Percentiles rank a stretch among this genome's conserved stretches.
Evolutionary conservation across 2,888 invertebrate species (phyloP).

Genomic region (Drosophila quinaria): DNA sequence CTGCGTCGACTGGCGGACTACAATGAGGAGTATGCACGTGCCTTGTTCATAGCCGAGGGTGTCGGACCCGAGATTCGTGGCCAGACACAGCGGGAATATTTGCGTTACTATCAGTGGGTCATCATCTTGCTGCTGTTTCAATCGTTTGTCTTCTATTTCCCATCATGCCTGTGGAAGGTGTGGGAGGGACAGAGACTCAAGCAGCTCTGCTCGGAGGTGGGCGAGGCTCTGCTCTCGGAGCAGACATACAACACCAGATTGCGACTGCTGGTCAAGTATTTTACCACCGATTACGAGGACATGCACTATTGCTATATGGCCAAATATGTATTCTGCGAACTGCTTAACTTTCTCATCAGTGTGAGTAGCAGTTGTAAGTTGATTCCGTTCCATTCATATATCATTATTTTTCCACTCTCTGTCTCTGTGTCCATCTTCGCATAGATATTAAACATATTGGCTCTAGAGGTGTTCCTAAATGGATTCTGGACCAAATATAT

Average conservation of each 20-base stretch:
- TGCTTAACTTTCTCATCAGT: slow-evolving; percentile 91
- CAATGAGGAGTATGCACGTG: slow-evolving; percentile 63
- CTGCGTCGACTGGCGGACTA: slow-evolving; percentile 39
- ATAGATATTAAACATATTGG: slow-evolving; percentile 80
- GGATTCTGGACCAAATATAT: slow-evolving; percentile 84
- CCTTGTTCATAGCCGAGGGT: slow-evolving; percentile 72
- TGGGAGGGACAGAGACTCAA: slow-evolving; percentile 86
- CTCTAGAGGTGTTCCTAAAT: slow-evolving; percentile 83
- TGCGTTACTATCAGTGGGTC: slow-evolving; percentile 85
- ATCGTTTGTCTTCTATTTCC: slow-evolving; percentile 82
- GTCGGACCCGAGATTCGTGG: slow-evolving; percentile 71
- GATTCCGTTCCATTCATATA: not conserved
- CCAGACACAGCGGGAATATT: slow-evolving; percentile 77
- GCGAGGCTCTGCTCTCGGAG: slow-evolving; percentile 78
- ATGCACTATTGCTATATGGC: slow-evolving; percentile 87
- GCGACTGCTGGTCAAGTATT: slow-evolving; percentile 80
- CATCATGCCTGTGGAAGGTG: slow-evolving; percentile 84
- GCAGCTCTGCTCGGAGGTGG: slow-evolving; percentile 84
- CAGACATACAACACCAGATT: slow-evolving; percentile 75
- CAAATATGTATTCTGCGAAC: slow-evolving; percentile 90
- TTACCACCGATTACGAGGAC: slow-evolving; percentile 80
- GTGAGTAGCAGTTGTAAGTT: slow-evolving; percentile 86
- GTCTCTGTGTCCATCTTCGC: not conserved
- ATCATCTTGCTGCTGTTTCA: slow-evolving; percentile 82
- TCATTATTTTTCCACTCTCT: not conserved